Evolutionary conservation across 2,113 vertebrate genomes (phyloP).

Genomic region (Collichthys lucidus): DNA sequence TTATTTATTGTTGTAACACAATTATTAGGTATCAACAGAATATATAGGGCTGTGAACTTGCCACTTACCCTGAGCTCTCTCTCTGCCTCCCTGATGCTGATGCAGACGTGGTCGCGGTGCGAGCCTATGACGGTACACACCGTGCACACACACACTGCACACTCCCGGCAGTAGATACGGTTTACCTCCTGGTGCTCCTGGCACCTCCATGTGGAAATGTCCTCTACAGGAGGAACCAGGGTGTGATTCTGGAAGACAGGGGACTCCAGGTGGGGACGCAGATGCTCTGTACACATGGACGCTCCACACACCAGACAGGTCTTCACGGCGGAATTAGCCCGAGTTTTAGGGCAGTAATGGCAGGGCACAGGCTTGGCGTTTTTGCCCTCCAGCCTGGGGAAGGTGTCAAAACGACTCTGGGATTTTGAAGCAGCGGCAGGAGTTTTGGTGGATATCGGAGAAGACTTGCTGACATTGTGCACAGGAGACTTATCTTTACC

Average conservation of each 20-base stretch:
- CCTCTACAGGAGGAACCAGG: conserved; percentile 80
- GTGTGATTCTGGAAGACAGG: conserved; percentile 84
- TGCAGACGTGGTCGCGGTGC: conserved; percentile 81
- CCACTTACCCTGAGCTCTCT: conserved; percentile 81
- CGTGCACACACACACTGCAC: conserved; percentile 83
- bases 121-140: conserved; percentile 84
- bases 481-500: background rate
- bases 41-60: background rate
- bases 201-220: conserved; percentile 82
- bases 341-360: conserved; percentile 80
- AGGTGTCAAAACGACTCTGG: background rate
- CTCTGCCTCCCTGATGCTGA: conserved; percentile 84
- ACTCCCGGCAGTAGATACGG: conserved; percentile 85
- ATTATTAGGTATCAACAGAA: background rate
- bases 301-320: conserved; percentile 87
- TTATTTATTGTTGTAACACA: background rate
- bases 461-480: conserved; percentile 2
- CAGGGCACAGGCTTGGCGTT: conserved; percentile 66
- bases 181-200: conserved; percentile 87
- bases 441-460: conserved; percentile 3
- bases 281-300: conserved; percentile 85
- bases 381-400: conserved; percentile 1
- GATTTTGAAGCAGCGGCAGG: conserved; percentile 29
- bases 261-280: conserved; percentile 83
- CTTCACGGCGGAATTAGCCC: conserved; percentile 79